Evolutionary conservation across 2,888 invertebrate genomes (phyloP), one percentile per base, ranked within the genome.

Genomic region (Chalcis sispes): DNA sequence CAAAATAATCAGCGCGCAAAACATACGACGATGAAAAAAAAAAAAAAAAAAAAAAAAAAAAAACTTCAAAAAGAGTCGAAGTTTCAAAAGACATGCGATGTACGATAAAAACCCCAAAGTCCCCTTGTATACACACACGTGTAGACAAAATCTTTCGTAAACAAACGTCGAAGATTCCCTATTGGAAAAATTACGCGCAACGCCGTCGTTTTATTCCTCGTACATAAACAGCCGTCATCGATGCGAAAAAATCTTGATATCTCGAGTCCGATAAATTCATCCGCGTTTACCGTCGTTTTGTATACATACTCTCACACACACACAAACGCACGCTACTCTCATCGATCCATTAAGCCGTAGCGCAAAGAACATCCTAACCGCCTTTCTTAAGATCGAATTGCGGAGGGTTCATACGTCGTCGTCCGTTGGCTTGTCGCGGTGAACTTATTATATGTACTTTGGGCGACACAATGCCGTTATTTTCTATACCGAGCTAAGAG

Each of bases 341-440:
- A 18, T 20, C 29, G 65, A 42, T 42, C 66, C 56, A 67, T 67
- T 67, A 67, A 27, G 27, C 23, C 23, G 20, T 42, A 5, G 40
- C 42, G 40, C 40, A 36, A 52, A 32, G 50, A n/a, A 27, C 52
- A 42, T 56, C 50, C 50, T 56, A 56, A 54, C 54, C 58, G 72
- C 58, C 58, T 65, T 40, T 36, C 36, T 20, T 13, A 48, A 62
- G 56, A 65, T 72, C 72, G 36, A 65, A 65, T 72, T 58, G 56
- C 71, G 54, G 10, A 23, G 46, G 25, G 25, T 15, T 52, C 40
- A 13, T n/a, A 25, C 48, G 20, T 15, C n/a, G 48, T 36, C 8
- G 36, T 0, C 8, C 62, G 0, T n/a, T 62, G 18, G 27, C 29
- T 10, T 46, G 10, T 36, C 10, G n/a, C n/a, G n/a, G n/a, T n/a